Percentiles rank a stretch among this genome's conserved stretches.
Conservation (phyloP, 2,888 invertebrate genomes). For the Ceratothoa steindachneri region DNA sequence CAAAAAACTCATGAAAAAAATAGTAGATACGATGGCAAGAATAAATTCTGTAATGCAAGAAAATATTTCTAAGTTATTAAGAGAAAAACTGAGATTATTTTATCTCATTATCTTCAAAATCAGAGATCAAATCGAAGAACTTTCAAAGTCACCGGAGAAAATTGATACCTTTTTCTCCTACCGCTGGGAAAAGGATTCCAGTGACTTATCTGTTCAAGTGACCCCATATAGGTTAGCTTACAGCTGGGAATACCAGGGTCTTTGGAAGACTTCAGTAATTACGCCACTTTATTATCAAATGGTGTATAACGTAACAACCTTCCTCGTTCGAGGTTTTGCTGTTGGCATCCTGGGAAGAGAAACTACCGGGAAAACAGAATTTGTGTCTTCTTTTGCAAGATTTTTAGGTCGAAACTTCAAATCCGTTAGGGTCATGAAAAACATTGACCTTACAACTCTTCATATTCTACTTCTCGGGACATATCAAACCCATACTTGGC, state of each 20-base stretch:
- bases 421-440: neutral
- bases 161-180: neutral
- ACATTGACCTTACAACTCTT: neutral
- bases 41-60: neutral
- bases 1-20: neutral
- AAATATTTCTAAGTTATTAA: neutral
- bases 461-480: neutral
- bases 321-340: neutral
- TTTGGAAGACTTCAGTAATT: neutral
- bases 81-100: neutral
- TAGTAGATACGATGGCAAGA: neutral
- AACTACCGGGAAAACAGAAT: neutral
- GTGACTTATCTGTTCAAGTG: neutral
- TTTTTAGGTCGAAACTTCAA: conserved; percentile 1
- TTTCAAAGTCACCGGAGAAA: neutral
- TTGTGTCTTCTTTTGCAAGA: neutral
- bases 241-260: conserved; percentile 2
- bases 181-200: neutral
- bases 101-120: neutral
- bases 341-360: neutral
- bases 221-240: neutral
- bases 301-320: neutral
- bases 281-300: neutral
- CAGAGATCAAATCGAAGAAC: neutral
- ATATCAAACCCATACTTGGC: conserved; percentile 6